Evolutionary conservation across 2,113 vertebrate genomes (phyloP).

Genomic region (Actenoides hombroni): DNA sequence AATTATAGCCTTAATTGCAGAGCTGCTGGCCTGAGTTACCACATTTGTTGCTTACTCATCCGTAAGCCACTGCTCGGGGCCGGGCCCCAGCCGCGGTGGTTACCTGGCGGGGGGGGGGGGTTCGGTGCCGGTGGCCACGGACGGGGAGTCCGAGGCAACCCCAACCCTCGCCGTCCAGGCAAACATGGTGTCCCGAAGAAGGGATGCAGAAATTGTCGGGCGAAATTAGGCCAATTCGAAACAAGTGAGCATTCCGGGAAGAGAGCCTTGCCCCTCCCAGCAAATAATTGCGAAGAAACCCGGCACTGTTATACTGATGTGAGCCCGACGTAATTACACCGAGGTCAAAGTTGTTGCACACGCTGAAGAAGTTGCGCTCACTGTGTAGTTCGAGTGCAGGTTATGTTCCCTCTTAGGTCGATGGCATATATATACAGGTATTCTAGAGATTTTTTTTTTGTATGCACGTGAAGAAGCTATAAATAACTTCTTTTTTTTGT

Average conservation of each 20-base stretch:
- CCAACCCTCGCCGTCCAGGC: background rate
- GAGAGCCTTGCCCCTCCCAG: slow-evolving; percentile 20
- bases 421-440: background rate
- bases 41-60: slow-evolving; percentile 34
- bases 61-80: background rate
- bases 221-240: slow-evolving; percentile 31
- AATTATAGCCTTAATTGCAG: slow-evolving; percentile 49
- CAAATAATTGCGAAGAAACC: slow-evolving; percentile 14
- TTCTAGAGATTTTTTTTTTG: background rate
- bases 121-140: background rate
- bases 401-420: background rate
- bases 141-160: background rate
- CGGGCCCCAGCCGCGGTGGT: background rate
- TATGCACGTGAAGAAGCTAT: background rate
- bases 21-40: slow-evolving; percentile 6
- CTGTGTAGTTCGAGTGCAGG: background rate
- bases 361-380: background rate
- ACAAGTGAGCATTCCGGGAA: background rate
- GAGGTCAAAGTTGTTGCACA: background rate
- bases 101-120: background rate
- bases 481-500: background rate
- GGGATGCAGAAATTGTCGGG: background rate
- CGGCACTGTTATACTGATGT: background rate
- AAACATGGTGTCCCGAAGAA: background rate
- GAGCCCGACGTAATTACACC: background rate